Evolutionary conservation across 2,888 invertebrate genomes (phyloP).

Genomic region (Lasioglossum figueresi): DNA sequence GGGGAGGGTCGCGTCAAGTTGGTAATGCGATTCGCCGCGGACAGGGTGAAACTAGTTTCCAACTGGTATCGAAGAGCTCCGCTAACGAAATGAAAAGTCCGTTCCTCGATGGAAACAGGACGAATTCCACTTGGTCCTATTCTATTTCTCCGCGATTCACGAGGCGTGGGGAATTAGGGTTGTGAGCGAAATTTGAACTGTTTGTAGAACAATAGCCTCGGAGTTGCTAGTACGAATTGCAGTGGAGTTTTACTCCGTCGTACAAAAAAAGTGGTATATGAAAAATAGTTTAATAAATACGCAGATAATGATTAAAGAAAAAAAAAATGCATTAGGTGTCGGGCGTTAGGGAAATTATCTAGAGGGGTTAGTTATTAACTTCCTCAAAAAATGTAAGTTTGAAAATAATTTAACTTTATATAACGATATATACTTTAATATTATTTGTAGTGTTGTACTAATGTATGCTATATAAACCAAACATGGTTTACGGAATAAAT

Average conservation of each 20-base stretch:
- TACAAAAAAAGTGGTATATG: too few relatives aligned
- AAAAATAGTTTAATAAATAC: background rate
- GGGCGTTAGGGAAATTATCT: too few relatives aligned
- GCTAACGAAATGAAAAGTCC: constrained; percentile 37
- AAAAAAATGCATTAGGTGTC: too few relatives aligned
- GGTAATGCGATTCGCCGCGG: constrained; percentile 34
- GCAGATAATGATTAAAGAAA: background rate
- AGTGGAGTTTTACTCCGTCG: background rate
- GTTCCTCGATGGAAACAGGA: background rate
- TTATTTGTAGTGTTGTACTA: too few relatives aligned
- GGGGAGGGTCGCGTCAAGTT: constrained; percentile 6
- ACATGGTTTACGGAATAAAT: too few relatives aligned
- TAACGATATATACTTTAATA: too few relatives aligned
- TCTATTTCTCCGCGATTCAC: background rate
- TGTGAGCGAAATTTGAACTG: background rate
- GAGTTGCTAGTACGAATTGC: background rate
- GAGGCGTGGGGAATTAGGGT: background rate
- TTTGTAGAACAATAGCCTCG: background rate
- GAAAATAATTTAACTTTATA: too few relatives aligned
- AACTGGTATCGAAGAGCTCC: constrained; percentile 1
- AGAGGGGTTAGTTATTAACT: background rate
- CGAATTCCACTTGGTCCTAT: background rate
- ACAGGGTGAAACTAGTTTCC: constrained; percentile 21
- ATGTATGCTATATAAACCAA: too few relatives aligned
- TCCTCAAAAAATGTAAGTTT: too few relatives aligned